Evolutionary conservation across 1,140 invertebrate species (phyloP).

Genomic region (Aphis craccivora): DNA sequence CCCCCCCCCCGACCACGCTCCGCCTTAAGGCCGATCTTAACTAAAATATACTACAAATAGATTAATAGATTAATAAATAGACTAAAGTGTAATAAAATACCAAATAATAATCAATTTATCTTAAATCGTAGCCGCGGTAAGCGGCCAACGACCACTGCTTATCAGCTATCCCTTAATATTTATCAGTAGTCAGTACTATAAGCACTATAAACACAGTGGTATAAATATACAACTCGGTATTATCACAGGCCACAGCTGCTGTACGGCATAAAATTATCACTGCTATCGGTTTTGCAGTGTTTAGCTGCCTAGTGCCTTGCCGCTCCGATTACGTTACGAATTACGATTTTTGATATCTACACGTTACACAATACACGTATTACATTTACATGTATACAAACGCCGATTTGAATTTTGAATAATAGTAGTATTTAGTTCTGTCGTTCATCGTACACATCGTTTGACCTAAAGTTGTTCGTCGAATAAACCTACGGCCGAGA

Average conservation of each 20-base stretch:
- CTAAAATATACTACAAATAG: too few species aligned
- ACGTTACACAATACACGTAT: too few species aligned
- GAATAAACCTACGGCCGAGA: not conserved
- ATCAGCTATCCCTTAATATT: not conserved
- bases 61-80: too few species aligned
- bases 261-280: not conserved
- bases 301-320: not conserved
- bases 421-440: not conserved
- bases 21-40: too few species aligned
- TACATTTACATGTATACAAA: not conserved
- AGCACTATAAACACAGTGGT: too few species aligned
- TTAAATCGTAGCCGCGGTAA: not conserved
- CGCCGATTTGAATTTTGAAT: not conserved
- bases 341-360: too few species aligned
- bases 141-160: not conserved
- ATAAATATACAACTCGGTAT: not conserved
- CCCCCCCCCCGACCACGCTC: too few species aligned
- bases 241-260: not conserved
- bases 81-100: too few species aligned
- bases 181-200: too few species aligned
- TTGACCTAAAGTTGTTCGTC: not conserved
- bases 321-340: not conserved
- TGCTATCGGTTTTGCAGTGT: not conserved
- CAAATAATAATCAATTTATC: too few species aligned
- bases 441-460: not conserved